Base-by-base conservation (phyloP, 1,140 invertebrate species). In the Scylla paramamosain region DNA sequence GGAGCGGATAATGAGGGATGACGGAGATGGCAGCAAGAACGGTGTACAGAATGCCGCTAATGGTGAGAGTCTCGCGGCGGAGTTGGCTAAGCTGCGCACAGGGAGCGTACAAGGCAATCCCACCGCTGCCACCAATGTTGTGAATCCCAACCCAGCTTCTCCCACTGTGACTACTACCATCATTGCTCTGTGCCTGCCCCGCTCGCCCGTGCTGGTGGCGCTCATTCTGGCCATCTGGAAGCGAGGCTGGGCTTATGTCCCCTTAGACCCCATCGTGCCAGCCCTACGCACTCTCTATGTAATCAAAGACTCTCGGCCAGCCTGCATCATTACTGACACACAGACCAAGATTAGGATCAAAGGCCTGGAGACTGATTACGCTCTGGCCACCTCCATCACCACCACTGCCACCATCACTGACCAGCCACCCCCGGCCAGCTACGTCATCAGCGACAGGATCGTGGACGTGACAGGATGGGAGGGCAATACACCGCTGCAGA, bases 161-260 rank as follows among this genome's bases (percentile, higher is more conserved):
- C 39, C 39, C 39, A 39, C 39, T 6, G 39, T 39, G 39, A 12
- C 52, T 59, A 98, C 67, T 2, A 88, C 83, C 10, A 92, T 45
- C 29, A 39, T 95, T 25, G 94, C 91, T 28, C 82, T 99, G 0
- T 98, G 98, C 96, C 98, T 99, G 97, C 97, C 98, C 93, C 98
- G 98, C 0, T 97, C 98, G 16, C 98, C 98, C 96, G 97, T 97
- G 29, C 97, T 99, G 31, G 97, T 99, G 0, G 97, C 97, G 0
- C 97, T 97, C 0, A 97, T 99, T 32, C 96, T 99, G 93, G 98
- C 98, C 16, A 98, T 98, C 84, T 98, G 98, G 97, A 99, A 99
- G 97, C 97, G 98, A 0, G 98, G 98, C 0, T 98, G 98, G 84
- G 98, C 98, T 0, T 99, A 99, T 97, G 97, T 99, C 52, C 98